phyloP scores from a whole-genome alignment of 2,113 vertebrate species.

The Zosterops hypoxanthus region DNA sequence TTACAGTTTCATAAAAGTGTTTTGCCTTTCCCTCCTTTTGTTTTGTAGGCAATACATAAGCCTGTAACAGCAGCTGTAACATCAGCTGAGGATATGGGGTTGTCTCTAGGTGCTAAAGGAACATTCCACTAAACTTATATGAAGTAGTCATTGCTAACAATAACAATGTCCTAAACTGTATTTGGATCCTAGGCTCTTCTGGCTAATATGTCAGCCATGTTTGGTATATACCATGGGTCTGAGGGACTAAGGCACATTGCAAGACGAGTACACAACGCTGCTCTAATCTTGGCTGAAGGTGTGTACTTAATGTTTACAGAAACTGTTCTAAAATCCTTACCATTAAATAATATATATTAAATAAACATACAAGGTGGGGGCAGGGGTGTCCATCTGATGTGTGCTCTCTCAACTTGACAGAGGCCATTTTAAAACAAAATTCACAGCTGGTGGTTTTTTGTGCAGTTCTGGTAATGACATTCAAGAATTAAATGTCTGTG shows the following conservation, averaged over 20 bases:
- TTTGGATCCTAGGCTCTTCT: slow-evolving; percentile 85
- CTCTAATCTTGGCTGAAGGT: slow-evolving; percentile 95
- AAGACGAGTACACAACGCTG: slow-evolving; percentile 88
- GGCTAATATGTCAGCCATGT: slow-evolving; percentile 98
- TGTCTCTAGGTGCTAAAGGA: neutral
- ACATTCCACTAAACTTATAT: neutral
- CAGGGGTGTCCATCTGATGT: neutral
- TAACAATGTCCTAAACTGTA: neutral
- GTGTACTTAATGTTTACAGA: neutral
- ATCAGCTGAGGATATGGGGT: neutral
- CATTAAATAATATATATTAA: neutral
- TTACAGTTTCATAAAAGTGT: neutral
- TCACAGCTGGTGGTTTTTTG: neutral
- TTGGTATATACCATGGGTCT: slow-evolving; percentile 89
- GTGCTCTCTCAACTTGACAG: neutral
- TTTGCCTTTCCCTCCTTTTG: neutral
- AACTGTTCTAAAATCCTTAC: neutral
- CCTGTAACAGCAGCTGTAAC: neutral
- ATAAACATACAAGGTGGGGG: fast-evolving
- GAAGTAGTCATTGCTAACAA: neutral
- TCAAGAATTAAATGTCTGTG: neutral
- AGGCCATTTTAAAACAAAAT: neutral
- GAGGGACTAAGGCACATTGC: slow-evolving; percentile 91
- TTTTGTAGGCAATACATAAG: neutral
- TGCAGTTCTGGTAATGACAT: neutral